These are phyloP conservation scores for Origma solitaria DNA, from an alignment of 2,113 vertebrate species.

Conservation along the genomic window DNA sequence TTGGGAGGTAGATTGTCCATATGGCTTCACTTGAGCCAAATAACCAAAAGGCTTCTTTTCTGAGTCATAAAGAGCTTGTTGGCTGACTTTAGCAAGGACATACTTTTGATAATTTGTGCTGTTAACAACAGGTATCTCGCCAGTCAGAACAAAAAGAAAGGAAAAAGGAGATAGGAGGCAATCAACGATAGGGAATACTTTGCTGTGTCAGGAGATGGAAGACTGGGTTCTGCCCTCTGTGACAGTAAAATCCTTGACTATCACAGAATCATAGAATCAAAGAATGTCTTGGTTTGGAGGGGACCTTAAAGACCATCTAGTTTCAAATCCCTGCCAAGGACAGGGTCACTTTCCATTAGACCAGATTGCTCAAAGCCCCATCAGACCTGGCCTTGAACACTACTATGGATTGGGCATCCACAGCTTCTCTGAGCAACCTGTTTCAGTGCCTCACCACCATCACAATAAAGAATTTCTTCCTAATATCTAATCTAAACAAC, in stretches of 20 bases:
- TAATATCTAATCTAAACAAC: not conserved
- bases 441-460: not conserved
- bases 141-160: not conserved
- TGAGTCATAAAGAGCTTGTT: conserved; percentile 45
- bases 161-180: not conserved
- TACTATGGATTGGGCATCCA: not conserved
- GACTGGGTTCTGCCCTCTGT: not conserved
- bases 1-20: conserved; percentile 24
- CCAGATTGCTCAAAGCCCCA: not conserved
- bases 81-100: conserved; percentile 39
- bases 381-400: not conserved
- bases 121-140: not conserved
- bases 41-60: conserved; percentile 16
- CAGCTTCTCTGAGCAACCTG: not conserved
- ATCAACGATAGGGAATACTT: not conserved
- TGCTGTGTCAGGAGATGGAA: not conserved
- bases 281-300: not conserved
- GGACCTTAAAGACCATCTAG: not conserved
- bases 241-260: not conserved
- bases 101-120: not conserved
- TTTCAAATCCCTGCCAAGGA: not conserved
- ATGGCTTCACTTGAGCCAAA: conserved; percentile 35
- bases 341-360: not conserved
- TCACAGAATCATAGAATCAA: too few relatives aligned
- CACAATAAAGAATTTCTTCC: not conserved